Base-by-base conservation (phyloP, 2,888 invertebrate species). In the Phasia obesa region DNA sequence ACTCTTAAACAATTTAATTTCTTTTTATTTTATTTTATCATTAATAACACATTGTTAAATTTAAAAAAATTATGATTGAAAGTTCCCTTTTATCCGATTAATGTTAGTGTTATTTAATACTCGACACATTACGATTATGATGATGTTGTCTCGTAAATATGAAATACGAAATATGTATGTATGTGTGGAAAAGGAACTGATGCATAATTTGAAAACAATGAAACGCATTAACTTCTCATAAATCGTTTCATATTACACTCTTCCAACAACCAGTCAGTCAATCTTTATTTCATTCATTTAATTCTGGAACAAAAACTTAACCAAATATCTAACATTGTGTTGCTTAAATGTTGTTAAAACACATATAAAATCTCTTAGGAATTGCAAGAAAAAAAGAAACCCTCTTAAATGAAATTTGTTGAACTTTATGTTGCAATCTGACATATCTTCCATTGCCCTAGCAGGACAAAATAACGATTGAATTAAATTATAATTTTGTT, bases 61-160 rank as follows among this genome's bases (percentile, higher is more conserved):
- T 49, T 47, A 13, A 4, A 13, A 4, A 74, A 79, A 83, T 79
- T 83, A 71, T 75, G 78, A 75, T 76, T 83, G 75, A 83, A 79
- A 71, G 62, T 70, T 78, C 15, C 71, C 71, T 67, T 67, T 79
- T 67, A 83, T 83, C 79, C 75, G 79, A 71, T 79, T 83, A 79
- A 67, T 71, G 76, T 79, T 76, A 83, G 55, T 79, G 83, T 67
- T 79, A 83, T 79, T 83, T 83, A 83, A 83, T 83, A 83, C 75
- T 17, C 60, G 17, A 55, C 71, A 67, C 55, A 83, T 78, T 59
- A 47, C 62, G 64, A 44, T 65, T 19, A 65, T 65, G 23, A 55
- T 73, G 59, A 60, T 67, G 53, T 62, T 64, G 51, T 77, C 53
- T 69, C n/a, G 44, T 75, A 27, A 75, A 65, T 74, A 70, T 51